A percentile compares a stretch with the other conserved stretches of the same genome.
Evolutionary conservation across 2,888 invertebrate genomes (phyloP).

Genomic region (Sinohyriopsis cumingii): DNA sequence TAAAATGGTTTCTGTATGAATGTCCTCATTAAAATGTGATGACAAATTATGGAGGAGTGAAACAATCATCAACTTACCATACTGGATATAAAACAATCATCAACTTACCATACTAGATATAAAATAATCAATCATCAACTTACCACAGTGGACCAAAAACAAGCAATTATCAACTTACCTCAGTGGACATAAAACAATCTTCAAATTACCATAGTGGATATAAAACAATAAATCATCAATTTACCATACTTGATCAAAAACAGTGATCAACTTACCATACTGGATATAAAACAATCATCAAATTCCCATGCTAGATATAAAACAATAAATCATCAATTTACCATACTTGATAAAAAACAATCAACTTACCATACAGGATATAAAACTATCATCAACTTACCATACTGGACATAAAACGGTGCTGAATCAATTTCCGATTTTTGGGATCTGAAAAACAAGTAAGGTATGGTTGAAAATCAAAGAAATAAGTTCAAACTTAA

Average conservation of each 20-base stretch:
- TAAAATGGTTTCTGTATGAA: no score
- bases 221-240: no score
- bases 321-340: not conserved
- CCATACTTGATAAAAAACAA: not conserved
- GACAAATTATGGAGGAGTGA: not conserved
- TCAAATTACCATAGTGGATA: no score
- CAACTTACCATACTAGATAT: slow-evolving; percentile 1
- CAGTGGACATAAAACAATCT: no score
- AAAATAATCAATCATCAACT: no score
- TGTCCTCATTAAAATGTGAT: no score
- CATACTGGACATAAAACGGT: slow-evolving; percentile 98
- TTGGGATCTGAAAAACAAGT: slow-evolving; percentile 89
- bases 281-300: slow-evolving; percentile 67
- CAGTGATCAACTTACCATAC: not conserved
- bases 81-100: not conserved
- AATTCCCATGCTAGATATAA: slow-evolving; percentile 1
- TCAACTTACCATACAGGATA: no score
- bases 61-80: slow-evolving; percentile 4
- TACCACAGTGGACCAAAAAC: no score
- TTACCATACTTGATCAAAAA: no score
- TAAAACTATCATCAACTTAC: slow-evolving; percentile 78
- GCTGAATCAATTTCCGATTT: slow-evolving; percentile 94
- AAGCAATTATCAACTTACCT: no score
- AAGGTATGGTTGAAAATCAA: not conserved
- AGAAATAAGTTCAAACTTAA: not conserved